phyloP scores from a whole-genome alignment of 2,797 vertebrate genomes.

The Hippopotamyrus pictus region DNA sequence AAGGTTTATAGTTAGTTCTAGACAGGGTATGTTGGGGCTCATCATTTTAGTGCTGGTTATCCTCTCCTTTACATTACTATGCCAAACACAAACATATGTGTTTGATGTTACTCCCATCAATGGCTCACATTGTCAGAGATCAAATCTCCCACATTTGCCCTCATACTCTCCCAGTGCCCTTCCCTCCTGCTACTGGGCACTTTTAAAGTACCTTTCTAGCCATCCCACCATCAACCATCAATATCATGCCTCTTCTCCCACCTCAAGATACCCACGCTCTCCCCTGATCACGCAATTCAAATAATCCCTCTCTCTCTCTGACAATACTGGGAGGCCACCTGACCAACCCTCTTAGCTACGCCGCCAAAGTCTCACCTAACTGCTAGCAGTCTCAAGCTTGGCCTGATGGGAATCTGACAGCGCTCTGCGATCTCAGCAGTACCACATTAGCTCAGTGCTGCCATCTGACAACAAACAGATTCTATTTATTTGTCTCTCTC shows the following conservation, averaged over 20 bases:
- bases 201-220: background rate
- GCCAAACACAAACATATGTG: background rate
- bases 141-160: background rate
- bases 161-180: background rate
- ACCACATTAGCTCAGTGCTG: slow-evolving; percentile 31
- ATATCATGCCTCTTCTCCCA: background rate
- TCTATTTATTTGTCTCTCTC: slow-evolving; percentile 29
- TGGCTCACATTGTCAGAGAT: background rate
- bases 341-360: slow-evolving; percentile 49
- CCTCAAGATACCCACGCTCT: background rate
- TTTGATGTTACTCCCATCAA: background rate
- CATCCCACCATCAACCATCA: background rate
- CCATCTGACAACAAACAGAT: slow-evolving; percentile 2
- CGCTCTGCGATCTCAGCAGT: slow-evolving; percentile 45
- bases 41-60: background rate
- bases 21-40: background rate
- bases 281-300: slow-evolving; percentile 11
- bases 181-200: background rate
- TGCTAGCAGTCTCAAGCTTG: slow-evolving; percentile 55
- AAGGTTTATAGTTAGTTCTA: background rate
- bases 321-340: slow-evolving; percentile 26
- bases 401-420: slow-evolving; percentile 61
- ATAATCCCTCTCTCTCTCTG: slow-evolving; percentile 28
- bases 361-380: slow-evolving; percentile 63
- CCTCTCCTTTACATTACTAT: background rate